phyloP scores from a whole-genome alignment of 2,888 invertebrate genomes.

The Clivina fossor region DNA sequence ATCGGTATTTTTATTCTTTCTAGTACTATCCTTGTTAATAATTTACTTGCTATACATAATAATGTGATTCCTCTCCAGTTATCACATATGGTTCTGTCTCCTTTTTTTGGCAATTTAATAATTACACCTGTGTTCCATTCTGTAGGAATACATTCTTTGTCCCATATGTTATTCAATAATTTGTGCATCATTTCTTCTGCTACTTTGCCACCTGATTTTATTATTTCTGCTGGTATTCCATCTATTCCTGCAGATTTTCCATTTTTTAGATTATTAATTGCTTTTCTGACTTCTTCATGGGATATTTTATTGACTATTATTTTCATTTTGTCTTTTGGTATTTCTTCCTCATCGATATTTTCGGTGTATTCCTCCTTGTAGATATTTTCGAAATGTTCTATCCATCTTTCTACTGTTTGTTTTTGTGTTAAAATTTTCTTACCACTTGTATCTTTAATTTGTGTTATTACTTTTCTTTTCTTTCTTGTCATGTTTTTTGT shows the following conservation, averaged over 20 bases:
- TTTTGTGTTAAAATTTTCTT: neutral
- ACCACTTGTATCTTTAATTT: neutral
- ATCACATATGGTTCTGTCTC: conserved; percentile 4
- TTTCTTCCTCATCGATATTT: neutral
- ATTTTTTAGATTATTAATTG: neutral
- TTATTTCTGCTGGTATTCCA: no score
- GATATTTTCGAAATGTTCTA: neutral
- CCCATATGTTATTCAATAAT: no score
- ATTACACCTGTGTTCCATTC: conserved; percentile 6
- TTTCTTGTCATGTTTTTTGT: neutral
- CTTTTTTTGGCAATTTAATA: neutral
- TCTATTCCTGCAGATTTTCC: no score
- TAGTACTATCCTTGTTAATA: neutral
- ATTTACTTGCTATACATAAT: neutral
- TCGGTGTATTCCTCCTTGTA: neutral
- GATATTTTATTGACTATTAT: neutral
- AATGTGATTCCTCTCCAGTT: conserved; percentile 6
- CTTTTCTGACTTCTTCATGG: neutral
- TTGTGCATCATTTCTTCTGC: no score
- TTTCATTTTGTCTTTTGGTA: neutral
- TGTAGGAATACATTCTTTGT: neutral
- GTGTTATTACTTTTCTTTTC: neutral
- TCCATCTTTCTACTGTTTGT: neutral
- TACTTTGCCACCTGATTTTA: no score
- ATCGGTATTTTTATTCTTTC: conserved; percentile 1